Percentiles rank a stretch among this genome's conserved stretches.
phyloP scores from a whole-genome alignment of 1,140 invertebrate species.

The Drosophila repletoides region DNA sequence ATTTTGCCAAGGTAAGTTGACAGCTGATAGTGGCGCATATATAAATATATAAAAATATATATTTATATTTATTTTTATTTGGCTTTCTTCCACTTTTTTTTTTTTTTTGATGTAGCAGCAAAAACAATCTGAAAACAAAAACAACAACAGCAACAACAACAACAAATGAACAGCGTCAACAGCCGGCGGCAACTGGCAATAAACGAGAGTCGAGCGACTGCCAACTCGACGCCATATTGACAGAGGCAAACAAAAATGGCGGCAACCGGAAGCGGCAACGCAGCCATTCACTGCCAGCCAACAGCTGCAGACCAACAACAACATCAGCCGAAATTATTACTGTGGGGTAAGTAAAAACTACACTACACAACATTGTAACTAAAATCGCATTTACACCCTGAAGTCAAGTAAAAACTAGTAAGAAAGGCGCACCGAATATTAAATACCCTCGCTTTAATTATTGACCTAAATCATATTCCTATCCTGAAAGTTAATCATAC shows the following conservation, averaged over 20 bases:
- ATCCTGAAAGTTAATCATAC: too few species aligned
- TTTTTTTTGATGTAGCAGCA: neutral
- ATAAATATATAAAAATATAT: too few species aligned
- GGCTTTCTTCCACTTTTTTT: neutral
- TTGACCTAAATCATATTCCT: too few species aligned
- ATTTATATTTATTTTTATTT: conserved; percentile 1
- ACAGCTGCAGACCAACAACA: neutral
- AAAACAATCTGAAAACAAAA: neutral
- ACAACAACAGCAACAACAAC: neutral
- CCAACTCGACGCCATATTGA: neutral
- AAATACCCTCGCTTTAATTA: too few species aligned
- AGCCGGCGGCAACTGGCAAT: neutral
- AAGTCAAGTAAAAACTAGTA: too few species aligned
- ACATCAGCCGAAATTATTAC: neutral
- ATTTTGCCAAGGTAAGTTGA: conserved; percentile 17
- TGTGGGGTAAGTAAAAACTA: conserved; percentile 12
- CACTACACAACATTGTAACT: neutral
- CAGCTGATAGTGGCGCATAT: neutral
- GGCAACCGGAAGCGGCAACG: conserved; percentile 23
- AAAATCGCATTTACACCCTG: neutral
- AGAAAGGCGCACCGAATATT: too few species aligned
- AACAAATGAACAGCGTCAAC: conserved; percentile 10
- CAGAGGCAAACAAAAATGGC: neutral
- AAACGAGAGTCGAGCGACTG: too few species aligned
- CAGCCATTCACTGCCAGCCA: conserved; percentile 28